These are phyloP conservation scores for Spongia lamella DNA, from an alignment of 37 sponge, comb jelly and placozoan species.

Conservation along the genomic window DNA sequence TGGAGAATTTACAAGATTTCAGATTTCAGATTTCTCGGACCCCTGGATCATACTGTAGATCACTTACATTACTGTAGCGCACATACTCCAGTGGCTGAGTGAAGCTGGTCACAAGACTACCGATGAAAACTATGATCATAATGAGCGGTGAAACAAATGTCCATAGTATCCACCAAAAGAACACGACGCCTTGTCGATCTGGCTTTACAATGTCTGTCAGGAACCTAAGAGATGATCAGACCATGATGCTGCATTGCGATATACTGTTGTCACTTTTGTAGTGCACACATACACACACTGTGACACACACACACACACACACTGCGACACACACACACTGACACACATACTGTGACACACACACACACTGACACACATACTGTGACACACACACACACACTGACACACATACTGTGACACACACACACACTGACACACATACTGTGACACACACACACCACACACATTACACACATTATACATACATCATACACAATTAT, in stretches of 20 bases:
- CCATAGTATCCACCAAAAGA: constrained; percentile 78
- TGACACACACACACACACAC: not conserved
- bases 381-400: too few relatives aligned
- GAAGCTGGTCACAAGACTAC: constrained; percentile 57
- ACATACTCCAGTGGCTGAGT: constrained; percentile 64
- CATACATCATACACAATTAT: constrained; percentile 6
- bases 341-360: constrained; percentile 16
- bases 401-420: constrained; percentile 22
- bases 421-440: constrained; percentile 28
- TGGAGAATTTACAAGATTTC: too few relatives aligned
- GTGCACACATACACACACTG: too few relatives aligned
- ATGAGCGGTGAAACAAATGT: constrained; percentile 72
- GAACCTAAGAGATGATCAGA: constrained; percentile 16
- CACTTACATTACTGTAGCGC: constrained; percentile 44
- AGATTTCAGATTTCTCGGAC: too few relatives aligned
- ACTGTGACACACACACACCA: constrained; percentile 15
- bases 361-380: too few relatives aligned
- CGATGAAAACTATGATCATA: constrained; percentile 80
- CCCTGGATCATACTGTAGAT: not conserved
- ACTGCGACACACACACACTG: too few relatives aligned
- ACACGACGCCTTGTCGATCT: constrained; percentile 11
- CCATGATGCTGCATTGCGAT: too few relatives aligned
- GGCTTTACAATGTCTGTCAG: constrained; percentile 17
- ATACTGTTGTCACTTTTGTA: too few relatives aligned
- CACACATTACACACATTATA: too few relatives aligned